Conservation (phyloP, 1,140 invertebrate species). For the Leucophenga varia region DNA sequence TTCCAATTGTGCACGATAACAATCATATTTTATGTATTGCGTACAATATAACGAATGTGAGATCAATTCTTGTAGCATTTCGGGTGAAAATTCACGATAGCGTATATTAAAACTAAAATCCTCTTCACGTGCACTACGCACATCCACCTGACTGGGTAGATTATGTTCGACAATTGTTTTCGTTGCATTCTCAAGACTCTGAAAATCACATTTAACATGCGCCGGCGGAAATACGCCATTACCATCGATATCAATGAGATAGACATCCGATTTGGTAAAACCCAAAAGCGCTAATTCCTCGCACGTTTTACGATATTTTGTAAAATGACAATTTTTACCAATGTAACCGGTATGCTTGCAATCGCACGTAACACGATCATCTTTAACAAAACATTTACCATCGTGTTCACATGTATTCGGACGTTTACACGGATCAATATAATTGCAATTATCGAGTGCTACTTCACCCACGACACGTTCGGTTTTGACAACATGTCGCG, state of each 20-base stretch:
- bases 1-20: conserved; percentile 82
- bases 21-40: conserved; percentile 90
- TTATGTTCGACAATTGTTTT: conserved; percentile 92
- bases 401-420: conserved; percentile 90
- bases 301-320: conserved; percentile 85
- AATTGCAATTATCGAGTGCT: conserved; percentile 86
- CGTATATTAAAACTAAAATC: conserved; percentile 84
- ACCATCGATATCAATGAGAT: conserved; percentile 89
- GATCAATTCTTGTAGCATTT: conserved; percentile 88
- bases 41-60: conserved; percentile 85
- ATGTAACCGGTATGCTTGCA: conserved; percentile 84
- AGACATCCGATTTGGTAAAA: conserved; percentile 84
- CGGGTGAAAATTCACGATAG: conserved; percentile 84
- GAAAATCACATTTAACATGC: conserved; percentile 88
- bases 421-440: conserved; percentile 84
- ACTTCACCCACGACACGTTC: conserved; percentile 81
- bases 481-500: conserved; percentile 74
- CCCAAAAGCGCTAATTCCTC: conserved; percentile 85
- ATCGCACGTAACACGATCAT: conserved; percentile 84
- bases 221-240: conserved; percentile 88
- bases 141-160: conserved; percentile 84
- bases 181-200: conserved; percentile 79
- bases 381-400: conserved; percentile 84
- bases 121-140: conserved; percentile 70
- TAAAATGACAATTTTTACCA: conserved; percentile 92